These are phyloP conservation scores for Oscheius sp. DNA, from an alignment of 2,888 invertebrate genomes.

Conservation along the genomic window DNA sequence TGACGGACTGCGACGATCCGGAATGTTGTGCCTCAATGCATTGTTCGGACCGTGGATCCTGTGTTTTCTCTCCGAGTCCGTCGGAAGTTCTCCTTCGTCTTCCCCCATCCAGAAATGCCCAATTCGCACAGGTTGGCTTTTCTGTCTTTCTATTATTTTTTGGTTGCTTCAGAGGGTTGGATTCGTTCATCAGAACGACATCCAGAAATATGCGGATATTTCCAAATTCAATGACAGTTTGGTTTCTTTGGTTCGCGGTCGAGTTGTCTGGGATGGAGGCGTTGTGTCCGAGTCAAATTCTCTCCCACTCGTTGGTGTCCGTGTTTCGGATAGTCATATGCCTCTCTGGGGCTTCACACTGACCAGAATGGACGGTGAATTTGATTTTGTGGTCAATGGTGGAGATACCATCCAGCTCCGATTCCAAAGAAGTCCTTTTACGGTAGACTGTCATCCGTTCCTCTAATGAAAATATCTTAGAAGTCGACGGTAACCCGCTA, in stretches of 20 bases:
- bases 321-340: constrained; percentile 92
- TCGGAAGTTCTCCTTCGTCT: constrained; percentile 95
- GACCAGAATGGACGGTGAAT: constrained; percentile 79
- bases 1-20: constrained; percentile 97
- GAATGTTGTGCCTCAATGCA: constrained; percentile 83
- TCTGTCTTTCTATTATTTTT: neutral
- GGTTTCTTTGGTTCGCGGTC: constrained; percentile 97
- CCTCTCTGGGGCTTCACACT: constrained; percentile 83
- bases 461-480: constrained; percentile 77
- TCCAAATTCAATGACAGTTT: constrained; percentile 98
- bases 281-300: constrained; percentile 77
- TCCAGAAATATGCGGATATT: constrained; percentile 96
- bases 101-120: constrained; percentile 93
- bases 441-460: constrained; percentile 10
- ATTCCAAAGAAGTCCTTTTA: constrained; percentile 42
- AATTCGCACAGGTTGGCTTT: constrained; percentile 84
- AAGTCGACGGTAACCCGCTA: constrained; percentile 84
- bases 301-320: constrained; percentile 95
- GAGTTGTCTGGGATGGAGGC: constrained; percentile 80
- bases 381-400: constrained; percentile 97
- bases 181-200: constrained; percentile 97
- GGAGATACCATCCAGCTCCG: constrained; percentile 81
- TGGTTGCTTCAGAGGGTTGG: constrained; percentile 82
- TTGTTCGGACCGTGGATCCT: constrained; percentile 95
- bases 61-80: constrained; percentile 94